Evolutionary conservation across 1,140 invertebrate species (phyloP).

Genomic region (Nixonia krombeini): DNA sequence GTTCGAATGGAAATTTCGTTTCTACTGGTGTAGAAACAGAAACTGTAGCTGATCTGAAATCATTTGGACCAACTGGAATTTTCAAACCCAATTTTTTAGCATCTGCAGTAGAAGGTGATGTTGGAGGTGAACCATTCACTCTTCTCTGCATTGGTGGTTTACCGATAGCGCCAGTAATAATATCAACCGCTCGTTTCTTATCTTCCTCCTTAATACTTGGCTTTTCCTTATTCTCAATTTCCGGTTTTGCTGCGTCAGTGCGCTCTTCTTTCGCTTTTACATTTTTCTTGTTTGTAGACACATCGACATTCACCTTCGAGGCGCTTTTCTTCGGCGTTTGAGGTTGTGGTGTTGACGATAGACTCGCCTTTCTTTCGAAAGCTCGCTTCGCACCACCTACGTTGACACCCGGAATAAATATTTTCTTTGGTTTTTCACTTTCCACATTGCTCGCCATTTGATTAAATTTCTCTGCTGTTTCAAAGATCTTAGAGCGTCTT

Average conservation of each 20-base stretch:
- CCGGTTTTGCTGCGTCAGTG: conserved; percentile 33
- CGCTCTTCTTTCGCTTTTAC: conserved; percentile 46
- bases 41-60: conserved; percentile 60
- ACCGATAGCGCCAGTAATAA: conserved; percentile 63
- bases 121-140: conserved; percentile 55
- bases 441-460: conserved; percentile 68
- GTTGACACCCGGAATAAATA: conserved; percentile 84
- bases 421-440: conserved; percentile 81
- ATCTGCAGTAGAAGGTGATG: conserved; percentile 27
- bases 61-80: conserved; percentile 63
- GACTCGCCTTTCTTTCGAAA: conserved; percentile 83
- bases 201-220: conserved; percentile 24
- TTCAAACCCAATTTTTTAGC: conserved; percentile 59
- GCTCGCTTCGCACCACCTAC: conserved; percentile 87
- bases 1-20: conserved; percentile 60
- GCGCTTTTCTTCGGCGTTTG: conserved; percentile 32
- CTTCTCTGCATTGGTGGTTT: conserved; percentile 62
- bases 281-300: conserved; percentile 40
- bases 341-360: conserved; percentile 65
- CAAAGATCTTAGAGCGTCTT: conserved; percentile 79
- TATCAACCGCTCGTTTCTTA: conserved; percentile 64
- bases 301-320: conserved; percentile 63
- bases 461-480: conserved; percentile 81
- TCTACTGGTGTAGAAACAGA: conserved; percentile 65
- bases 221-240: conserved; percentile 48